Evolutionary conservation across 2,888 invertebrate genomes (phyloP), one percentile per base, ranked within the genome.

Genomic region (Yponomeuta malinellus): DNA sequence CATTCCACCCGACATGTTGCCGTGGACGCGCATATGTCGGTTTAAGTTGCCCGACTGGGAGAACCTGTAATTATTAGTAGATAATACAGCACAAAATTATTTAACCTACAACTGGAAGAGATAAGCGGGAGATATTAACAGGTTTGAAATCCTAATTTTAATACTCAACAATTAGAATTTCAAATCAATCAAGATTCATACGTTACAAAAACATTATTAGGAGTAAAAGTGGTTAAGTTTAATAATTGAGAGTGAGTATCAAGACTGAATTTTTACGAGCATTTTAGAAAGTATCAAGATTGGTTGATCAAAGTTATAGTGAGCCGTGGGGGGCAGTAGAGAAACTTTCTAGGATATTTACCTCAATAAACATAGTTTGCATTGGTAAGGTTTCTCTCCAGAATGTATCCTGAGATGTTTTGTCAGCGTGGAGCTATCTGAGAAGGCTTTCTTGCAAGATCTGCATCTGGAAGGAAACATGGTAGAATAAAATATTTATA

Each of bases 21-120:
- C 96, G 83, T 99, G 99, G 4, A 99, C 99, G 77, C 99, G 94
- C 99, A 99, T 99, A 89, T 99, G 99, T 79, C 99, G 95, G 92
- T 99, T 99, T 73, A 99, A 93, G 89, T 99, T 99, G 72, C 99
- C 99, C 65, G 98, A 98, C 85, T 99, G 99, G 8, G 98, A 98
- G 89, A 99, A 99, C 83, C 94, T 94, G 85, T 31, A 70, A 71
- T 63, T 10, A 52, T 43, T 43, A 43, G 2, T 43, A 43, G 8
- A 43, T 43, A 43, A 8, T 43, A 33, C 33, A 43, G 8, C 8
- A 43, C 9, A 43, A 43, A 8, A 43, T 43, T 43, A 43, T 43
- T 43, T 43, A 43, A 8, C 6, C 9, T 43, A 8, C 43, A 1
- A 37, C 37, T 37, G 37, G 1, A 37, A 2, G 5, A 37, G 5